Percentiles rank a stretch among this genome's conserved stretches.
Evolutionary conservation across 2,888 invertebrate species (phyloP).

Genomic region (Odontomyia ornata): DNA sequence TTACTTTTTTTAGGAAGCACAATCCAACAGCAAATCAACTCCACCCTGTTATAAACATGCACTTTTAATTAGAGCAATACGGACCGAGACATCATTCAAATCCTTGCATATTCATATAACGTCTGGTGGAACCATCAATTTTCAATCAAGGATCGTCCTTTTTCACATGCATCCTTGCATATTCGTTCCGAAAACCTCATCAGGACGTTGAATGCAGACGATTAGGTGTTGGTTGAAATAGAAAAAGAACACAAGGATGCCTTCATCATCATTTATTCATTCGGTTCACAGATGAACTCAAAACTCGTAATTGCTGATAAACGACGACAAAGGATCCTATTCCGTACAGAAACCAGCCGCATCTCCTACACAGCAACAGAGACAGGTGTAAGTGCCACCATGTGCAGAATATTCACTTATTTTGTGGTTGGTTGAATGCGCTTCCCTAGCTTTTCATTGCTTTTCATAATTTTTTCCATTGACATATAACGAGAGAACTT

Average conservation of each 20-base stretch:
- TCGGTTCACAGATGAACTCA: conserved; percentile 25
- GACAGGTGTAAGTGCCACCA: conserved; percentile 44
- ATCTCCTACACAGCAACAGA: too few species aligned
- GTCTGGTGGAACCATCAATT: conserved; percentile 9
- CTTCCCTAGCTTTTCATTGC: conserved; percentile 4
- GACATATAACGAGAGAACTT: not conserved
- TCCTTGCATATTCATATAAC: conserved; percentile 14
- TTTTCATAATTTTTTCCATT: not conserved
- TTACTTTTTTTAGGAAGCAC: too few species aligned
- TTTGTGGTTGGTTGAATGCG: conserved; percentile 37
- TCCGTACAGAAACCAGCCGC: not conserved
- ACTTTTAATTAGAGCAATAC: conserved; percentile 12
- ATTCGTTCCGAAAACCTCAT: not conserved
- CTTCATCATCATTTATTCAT: not conserved
- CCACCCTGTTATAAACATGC: not conserved
- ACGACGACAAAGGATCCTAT: conserved; percentile 36
- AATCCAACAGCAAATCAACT: too few species aligned
- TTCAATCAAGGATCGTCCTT: conserved; percentile 19
- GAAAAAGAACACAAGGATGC: conserved; percentile 26
- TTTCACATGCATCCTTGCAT: not conserved
- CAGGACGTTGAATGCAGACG: not conserved
- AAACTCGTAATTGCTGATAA: conserved; percentile 42
- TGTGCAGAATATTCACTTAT: conserved; percentile 38
- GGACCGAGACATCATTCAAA: not conserved
- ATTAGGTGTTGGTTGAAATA: conserved; percentile 17